A percentile compares a stretch with the other conserved stretches of the same genome.
Conservation (phyloP, 2,113 vertebrate genomes). For the Hippocampus comes region DNA sequence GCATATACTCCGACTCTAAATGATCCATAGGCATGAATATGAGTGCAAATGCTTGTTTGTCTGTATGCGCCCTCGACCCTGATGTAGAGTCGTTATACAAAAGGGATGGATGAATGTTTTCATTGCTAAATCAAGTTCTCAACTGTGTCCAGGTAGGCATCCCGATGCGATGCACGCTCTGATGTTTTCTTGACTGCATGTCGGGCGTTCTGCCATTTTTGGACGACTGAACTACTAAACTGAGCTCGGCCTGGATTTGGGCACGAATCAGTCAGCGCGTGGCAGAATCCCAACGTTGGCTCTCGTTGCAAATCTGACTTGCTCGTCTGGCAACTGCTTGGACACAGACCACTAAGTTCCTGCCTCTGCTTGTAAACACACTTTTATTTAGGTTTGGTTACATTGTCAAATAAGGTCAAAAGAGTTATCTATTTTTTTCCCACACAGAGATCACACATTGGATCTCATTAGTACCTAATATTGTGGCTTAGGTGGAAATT, state of each 20-base stretch:
- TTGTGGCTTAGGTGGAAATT: constrained; percentile 2
- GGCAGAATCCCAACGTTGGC: constrained; percentile 21
- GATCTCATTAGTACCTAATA: constrained; percentile 1
- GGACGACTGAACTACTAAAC: constrained; percentile 18
- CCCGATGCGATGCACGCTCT: neutral
- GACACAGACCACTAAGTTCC: constrained; percentile 12
- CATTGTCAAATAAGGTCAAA: neutral
- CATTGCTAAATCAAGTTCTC: constrained; percentile 24
- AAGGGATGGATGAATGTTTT: neutral
- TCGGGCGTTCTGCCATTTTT: constrained; percentile 16
- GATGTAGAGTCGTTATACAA: neutral
- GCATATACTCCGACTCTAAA: no score
- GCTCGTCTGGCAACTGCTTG: constrained; percentile 23
- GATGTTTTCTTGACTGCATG: constrained; percentile 22
- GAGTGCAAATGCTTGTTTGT: no score
- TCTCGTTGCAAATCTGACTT: constrained; percentile 34
- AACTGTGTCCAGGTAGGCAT: constrained; percentile 29
- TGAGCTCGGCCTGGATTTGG: constrained; percentile 23
- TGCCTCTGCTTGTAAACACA: neutral
- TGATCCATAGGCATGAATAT: no score
- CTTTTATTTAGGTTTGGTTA: neutral
- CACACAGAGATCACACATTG: neutral
- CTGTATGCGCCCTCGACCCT: neutral
- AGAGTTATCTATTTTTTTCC: neutral
- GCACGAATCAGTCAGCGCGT: constrained; percentile 19